Percentiles rank a stretch among this genome's conserved stretches.
phyloP scores from a whole-genome alignment of 1,140 invertebrate species.

The Drosophila serrata region DNA sequence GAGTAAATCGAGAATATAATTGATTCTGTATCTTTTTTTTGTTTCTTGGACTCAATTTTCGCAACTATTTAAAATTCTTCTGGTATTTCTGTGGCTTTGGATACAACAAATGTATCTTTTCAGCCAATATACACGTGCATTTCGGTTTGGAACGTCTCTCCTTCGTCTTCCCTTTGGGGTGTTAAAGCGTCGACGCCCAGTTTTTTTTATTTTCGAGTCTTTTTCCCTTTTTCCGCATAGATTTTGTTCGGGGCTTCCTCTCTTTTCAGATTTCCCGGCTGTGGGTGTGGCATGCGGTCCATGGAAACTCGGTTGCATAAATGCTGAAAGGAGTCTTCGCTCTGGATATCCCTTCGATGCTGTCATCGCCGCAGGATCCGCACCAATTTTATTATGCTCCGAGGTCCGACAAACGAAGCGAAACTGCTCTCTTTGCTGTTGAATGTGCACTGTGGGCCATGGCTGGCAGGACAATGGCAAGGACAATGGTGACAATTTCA shows the following conservation, averaged over 20 bases:
- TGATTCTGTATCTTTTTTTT: too few relatives aligned
- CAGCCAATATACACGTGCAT: slow-evolving; percentile 9
- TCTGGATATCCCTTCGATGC: slow-evolving; percentile 60
- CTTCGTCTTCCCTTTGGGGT: slow-evolving; percentile 18
- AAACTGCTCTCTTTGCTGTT: slow-evolving; percentile 54
- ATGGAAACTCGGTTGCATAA: slow-evolving; percentile 45
- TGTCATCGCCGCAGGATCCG: slow-evolving; percentile 69
- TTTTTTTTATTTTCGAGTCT: slow-evolving; percentile 28
- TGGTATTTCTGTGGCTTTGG: slow-evolving; percentile 1
- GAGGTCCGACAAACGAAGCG: slow-evolving; percentile 1
- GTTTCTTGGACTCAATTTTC: neutral
- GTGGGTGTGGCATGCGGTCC: slow-evolving; percentile 46
- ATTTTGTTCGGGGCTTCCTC: neutral
- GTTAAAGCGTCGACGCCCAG: slow-evolving; percentile 46
- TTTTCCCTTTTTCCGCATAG: slow-evolving; percentile 25
- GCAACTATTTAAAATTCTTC: neutral
- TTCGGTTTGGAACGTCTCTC: slow-evolving; percentile 15
- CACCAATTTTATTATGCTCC: slow-evolving; percentile 17
- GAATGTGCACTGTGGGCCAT: slow-evolving; percentile 66
- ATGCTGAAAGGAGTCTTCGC: slow-evolving; percentile 12
- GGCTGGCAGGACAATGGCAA: slow-evolving; percentile 52
- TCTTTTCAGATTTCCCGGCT: slow-evolving; percentile 17
- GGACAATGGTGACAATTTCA: slow-evolving; percentile 84
- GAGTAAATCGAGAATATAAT: too few relatives aligned
- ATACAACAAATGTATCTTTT: slow-evolving; percentile 9